Evolutionary conservation across 1,140 invertebrate genomes (phyloP).

Genomic region (Scaptomyza montana): DNA sequence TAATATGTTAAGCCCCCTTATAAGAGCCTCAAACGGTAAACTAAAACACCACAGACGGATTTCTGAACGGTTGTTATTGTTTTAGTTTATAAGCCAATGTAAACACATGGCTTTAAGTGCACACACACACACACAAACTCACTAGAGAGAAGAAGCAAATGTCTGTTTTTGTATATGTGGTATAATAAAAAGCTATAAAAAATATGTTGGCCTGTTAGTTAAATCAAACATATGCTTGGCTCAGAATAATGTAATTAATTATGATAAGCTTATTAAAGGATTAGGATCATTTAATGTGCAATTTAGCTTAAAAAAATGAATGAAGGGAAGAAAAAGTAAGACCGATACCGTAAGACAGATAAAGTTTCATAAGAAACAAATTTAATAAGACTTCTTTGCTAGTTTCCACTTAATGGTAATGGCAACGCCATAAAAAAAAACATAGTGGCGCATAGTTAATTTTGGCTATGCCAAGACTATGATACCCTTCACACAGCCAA

Average conservation of each 20-base stretch:
- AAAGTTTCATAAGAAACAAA: too few relatives aligned
- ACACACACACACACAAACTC: constrained; percentile 19
- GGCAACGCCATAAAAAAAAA: not conserved
- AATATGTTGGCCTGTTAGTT: not conserved
- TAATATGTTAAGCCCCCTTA: constrained; percentile 77
- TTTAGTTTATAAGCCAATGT: constrained; percentile 39
- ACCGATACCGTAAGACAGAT: too few relatives aligned
- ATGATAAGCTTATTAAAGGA: not conserved
- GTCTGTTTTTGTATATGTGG: not conserved
- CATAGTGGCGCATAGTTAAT: too few relatives aligned
- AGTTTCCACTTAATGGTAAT: not conserved
- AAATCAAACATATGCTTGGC: constrained; percentile 1
- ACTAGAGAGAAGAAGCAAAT: not conserved
- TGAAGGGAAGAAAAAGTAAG: too few relatives aligned
- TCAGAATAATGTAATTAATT: not conserved
- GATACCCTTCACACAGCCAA: too few relatives aligned
- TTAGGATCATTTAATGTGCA: not conserved
- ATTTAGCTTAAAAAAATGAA: too few relatives aligned
- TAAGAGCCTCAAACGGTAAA: constrained; percentile 66
- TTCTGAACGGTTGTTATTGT: constrained; percentile 8
- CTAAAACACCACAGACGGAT: constrained; percentile 49
- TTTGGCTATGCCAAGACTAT: too few relatives aligned
- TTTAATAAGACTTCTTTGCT: too few relatives aligned
- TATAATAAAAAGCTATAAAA: constrained; percentile 3
- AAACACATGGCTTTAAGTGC: constrained; percentile 33